phyloP scores from a whole-genome alignment of 2,888 invertebrate genomes.

The Microchrysa polita region DNA sequence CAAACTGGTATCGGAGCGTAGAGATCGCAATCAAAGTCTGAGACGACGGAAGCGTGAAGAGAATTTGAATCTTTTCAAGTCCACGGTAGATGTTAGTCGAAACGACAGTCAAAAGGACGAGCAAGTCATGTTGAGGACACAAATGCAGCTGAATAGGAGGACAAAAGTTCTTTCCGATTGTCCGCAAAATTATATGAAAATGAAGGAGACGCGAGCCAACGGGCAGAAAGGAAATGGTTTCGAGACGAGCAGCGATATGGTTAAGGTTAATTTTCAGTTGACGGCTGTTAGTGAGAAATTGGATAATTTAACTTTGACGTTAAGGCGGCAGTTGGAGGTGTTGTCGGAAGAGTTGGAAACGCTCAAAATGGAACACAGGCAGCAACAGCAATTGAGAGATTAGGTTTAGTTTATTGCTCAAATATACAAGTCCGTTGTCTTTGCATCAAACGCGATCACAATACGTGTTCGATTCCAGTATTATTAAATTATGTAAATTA shows the following conservation, averaged over 20 bases:
- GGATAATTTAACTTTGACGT: conserved; percentile 57
- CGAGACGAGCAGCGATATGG: conserved; percentile 53
- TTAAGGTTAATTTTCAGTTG: conserved; percentile 56
- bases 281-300: conserved; percentile 57
- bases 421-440: too few species aligned
- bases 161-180: conserved; percentile 45
- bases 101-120: conserved; percentile 39
- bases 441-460: too few species aligned
- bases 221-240: conserved; percentile 9
- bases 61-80: conserved; percentile 61
- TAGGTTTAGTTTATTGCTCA: too few species aligned
- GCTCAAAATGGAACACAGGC: conserved; percentile 5
- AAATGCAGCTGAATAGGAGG: conserved; percentile 36
- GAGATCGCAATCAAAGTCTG: conserved; percentile 69
- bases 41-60: conserved; percentile 65
- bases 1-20: conserved; percentile 76
- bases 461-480: too few species aligned
- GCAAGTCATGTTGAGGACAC: conserved; percentile 41
- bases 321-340: conserved; percentile 57
- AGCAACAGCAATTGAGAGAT: not conserved
- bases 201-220: not conserved
- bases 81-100: conserved; percentile 50
- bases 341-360: conserved; percentile 58
- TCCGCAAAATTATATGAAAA: conserved; percentile 41
- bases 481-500: too few species aligned